Base-by-base conservation (phyloP, 2,888 invertebrate genomes). In the Globia sparganii region DNA sequence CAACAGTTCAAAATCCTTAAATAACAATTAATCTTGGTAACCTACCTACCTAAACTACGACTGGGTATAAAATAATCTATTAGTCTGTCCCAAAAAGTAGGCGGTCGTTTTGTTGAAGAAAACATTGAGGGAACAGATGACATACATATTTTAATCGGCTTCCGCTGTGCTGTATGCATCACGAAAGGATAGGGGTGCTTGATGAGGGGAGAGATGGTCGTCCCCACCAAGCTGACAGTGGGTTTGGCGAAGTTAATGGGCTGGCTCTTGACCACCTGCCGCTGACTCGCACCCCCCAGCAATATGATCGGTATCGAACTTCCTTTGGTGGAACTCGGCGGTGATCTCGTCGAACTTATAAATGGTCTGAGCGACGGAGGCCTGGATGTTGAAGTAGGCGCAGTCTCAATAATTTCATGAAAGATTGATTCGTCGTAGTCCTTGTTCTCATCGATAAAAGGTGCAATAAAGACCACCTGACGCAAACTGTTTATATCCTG, bases 341-440 rank as follows among this genome's bases (percentile, higher is more conserved):
- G 9, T 46, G 77, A 75, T 62, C 78, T 81, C 28, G 79, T 76
- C 1, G 89, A 77, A 81, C 83, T 78, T 46, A 68, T 46, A 61
- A 79, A 72, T 2, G 80, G 79, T 46, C 75, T 83, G 4, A 77
- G 34, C 13, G 56, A 28, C 13, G 58, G 25, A 1, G 77, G 75
- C 40, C 61, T 72, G 25, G 61, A 5, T 62, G 77, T 75, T n/a
- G 76, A 43, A 1, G 93, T 93, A 0, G 94, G 89, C 3, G 93
- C 91, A 3, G 95, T 95, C 86, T 96, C 96, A 58, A 96, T 94
- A 49, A 94, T 91, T 85, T 96, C 96, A 37, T 93, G 93, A 80
- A 95, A 95, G 34, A 96, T 93, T 0, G 96, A 94, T 67, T 96
- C 96, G 28, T 96, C 96, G 76, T 96, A 96, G 84, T 96, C 96